Evolutionary conservation across 2,797 vertebrate genomes (phyloP), one percentile per base, ranked within the genome.

Genomic region (Trematomus bernacchii): DNA sequence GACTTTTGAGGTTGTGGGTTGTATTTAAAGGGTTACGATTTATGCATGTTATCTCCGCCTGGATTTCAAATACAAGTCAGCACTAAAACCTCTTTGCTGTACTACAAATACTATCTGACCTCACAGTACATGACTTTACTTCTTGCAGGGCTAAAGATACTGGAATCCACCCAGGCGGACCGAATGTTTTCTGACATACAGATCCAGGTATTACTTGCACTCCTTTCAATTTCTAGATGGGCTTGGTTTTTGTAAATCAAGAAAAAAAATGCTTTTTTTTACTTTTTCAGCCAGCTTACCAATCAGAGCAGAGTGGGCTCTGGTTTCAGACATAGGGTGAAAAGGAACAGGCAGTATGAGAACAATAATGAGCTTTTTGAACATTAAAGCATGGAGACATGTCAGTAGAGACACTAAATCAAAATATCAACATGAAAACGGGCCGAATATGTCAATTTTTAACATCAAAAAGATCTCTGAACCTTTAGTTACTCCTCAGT

Each of bases 401-500:
- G 23, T 27, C 21, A 27, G 27, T 5, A 5, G 27, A 27, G 27
- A 27, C 27, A 27, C 23, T 27, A 27, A 3, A 27, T 27, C 3
- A 23, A 5, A 5, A 27, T 27, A 27, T 27, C 27, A 27, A 27
- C 27, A 4, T 27, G 27, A 27, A 27, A 1, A 27, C 27, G 27
- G 27, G 27, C 27, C 5, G 4, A 27, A 27, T 37, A 37, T 37
- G 33, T 37, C 33, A 1, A 5, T 37, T 9, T 60, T 76, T 58
- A 46, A 51, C 52, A 65, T 48, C 46, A 19, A 47, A 47, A 48
- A 54, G 43, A 62, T 71, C 71, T 46, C 3, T 37, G 65, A 71
- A 76, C 43, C 40, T 5, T 71, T 83, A 69, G 82, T 68, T 58
- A 44, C 60, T 60, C 21, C 76, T 72, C 58, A 27, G 58, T 40